Conservation (phyloP, 2,888 invertebrate genomes). For the Tetragonula carbonaria region DNA sequence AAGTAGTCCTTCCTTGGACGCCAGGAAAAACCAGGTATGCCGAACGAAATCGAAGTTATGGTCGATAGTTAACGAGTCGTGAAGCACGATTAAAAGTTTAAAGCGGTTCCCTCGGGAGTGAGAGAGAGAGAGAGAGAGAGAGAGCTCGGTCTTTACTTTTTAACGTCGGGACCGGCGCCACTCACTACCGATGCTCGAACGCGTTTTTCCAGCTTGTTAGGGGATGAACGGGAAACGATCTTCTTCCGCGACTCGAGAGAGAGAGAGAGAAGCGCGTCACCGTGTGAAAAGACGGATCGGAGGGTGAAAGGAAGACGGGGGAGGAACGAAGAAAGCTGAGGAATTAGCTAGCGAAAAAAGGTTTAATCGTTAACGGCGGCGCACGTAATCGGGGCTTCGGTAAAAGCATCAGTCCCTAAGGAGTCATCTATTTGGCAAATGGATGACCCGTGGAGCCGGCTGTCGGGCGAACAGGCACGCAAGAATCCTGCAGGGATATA, state of each 20-base stretch:
- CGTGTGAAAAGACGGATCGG: too few relatives aligned
- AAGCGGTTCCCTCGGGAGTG: slow-evolving; percentile 59
- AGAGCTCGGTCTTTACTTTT: slow-evolving; percentile 44
- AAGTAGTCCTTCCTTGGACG: slow-evolving; percentile 63
- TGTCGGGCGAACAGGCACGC: slow-evolving; percentile 47
- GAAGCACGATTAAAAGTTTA: slow-evolving; percentile 76
- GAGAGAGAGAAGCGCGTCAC: too few relatives aligned
- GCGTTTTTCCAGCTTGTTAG: slow-evolving; percentile 70
- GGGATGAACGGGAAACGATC: slow-evolving; percentile 21
- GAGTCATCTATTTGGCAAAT: slow-evolving; percentile 70
- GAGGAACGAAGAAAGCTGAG: too few relatives aligned
- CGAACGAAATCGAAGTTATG: slow-evolving; percentile 61
- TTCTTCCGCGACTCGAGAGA: neutral
- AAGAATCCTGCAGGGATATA: slow-evolving; percentile 66
- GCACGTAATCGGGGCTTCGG: slow-evolving; percentile 38
- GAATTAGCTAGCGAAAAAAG: slow-evolving; percentile 38
- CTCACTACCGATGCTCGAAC: slow-evolving; percentile 59
- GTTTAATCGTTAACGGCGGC: slow-evolving; percentile 30
- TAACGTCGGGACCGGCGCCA: slow-evolving; percentile 53
- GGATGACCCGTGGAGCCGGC: slow-evolving; percentile 61
- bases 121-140: too few relatives aligned
- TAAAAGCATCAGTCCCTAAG: slow-evolving; percentile 68
- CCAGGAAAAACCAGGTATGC: slow-evolving; percentile 50
- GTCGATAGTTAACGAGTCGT: slow-evolving; percentile 72
- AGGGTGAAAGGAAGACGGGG: neutral